Conservation (phyloP, 2,888 invertebrate species). For the Himalopsyche anomala region DNA sequence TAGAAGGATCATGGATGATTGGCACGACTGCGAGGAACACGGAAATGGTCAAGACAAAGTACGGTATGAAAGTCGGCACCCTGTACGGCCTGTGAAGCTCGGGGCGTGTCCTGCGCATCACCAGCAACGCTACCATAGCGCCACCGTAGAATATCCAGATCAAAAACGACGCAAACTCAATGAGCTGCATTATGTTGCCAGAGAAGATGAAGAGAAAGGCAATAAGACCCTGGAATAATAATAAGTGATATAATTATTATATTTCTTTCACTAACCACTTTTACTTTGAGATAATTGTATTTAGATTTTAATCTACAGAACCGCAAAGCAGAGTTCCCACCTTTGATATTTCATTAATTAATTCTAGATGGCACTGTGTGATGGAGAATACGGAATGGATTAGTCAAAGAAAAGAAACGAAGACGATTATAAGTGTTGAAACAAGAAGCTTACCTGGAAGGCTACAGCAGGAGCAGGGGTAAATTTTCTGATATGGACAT, state of each 20-base stretch:
- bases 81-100: slow-evolving; percentile 84
- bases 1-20: slow-evolving; percentile 84
- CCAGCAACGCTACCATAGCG: slow-evolving; percentile 87
- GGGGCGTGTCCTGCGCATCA: slow-evolving; percentile 83
- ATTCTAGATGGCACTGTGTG: too few relatives aligned
- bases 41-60: slow-evolving; percentile 83
- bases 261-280: too few relatives aligned
- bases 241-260: too few relatives aligned
- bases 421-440: background rate
- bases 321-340: too few relatives aligned
- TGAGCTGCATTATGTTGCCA: slow-evolving; percentile 85
- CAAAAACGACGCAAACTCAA: slow-evolving; percentile 91
- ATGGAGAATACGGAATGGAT: too few relatives aligned
- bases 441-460: slow-evolving; percentile 79
- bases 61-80: slow-evolving; percentile 84
- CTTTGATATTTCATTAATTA: too few relatives aligned
- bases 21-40: slow-evolving; percentile 85
- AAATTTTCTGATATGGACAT: slow-evolving; percentile 83
- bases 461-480: slow-evolving; percentile 91
- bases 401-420: too few relatives aligned
- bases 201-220: slow-evolving; percentile 83
- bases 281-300: too few relatives aligned
- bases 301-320: too few relatives aligned
- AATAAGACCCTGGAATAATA: slow-evolving; percentile 79
- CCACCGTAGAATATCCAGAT: slow-evolving; percentile 92